Percentiles rank a stretch among this genome's conserved stretches.
phyloP scores from a whole-genome alignment of 2,888 invertebrate genomes.

The Cheilosia soror region DNA sequence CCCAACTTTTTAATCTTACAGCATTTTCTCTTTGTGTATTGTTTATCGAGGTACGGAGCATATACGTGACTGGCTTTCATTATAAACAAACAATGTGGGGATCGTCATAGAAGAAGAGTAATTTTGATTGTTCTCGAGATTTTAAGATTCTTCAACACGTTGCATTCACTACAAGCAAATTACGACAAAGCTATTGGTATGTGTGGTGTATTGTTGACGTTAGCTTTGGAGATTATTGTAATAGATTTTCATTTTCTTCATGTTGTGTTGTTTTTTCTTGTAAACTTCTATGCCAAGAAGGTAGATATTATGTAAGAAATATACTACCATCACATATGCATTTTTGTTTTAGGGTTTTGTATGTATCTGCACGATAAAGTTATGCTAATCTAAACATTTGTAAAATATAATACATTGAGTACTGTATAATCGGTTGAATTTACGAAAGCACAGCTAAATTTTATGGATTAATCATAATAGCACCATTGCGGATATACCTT shows the following conservation, averaged over 20 bases:
- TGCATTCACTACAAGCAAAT: slow-evolving; percentile 55
- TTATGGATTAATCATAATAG: neutral
- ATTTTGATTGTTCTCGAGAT: slow-evolving; percentile 65
- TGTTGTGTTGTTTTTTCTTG: neutral
- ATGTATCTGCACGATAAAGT: slow-evolving; percentile 4
- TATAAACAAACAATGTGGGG: slow-evolving; percentile 59
- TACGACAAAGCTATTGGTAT: slow-evolving; percentile 38
- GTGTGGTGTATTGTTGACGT: slow-evolving; percentile 16
- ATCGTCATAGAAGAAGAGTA: slow-evolving; percentile 63
- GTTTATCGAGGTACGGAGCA: slow-evolving; percentile 46
- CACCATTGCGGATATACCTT: no score
- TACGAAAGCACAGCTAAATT: neutral
- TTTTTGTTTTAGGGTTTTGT: neutral
- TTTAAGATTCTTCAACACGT: slow-evolving; percentile 64
- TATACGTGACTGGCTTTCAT: slow-evolving; percentile 68
- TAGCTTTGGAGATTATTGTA: slow-evolving; percentile 38
- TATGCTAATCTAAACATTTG: slow-evolving; percentile 10
- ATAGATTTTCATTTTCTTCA: slow-evolving; percentile 39
- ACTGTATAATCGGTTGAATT: neutral
- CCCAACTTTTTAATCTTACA: slow-evolving; percentile 69
- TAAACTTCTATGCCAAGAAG: neutral
- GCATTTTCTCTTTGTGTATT: slow-evolving; percentile 46
- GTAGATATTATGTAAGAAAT: neutral
- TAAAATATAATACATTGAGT: neutral
- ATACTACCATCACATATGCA: neutral